Evolutionary conservation across 2,113 vertebrate species (phyloP).

Genomic region (Cryptoleucopteryx plumbea): DNA sequence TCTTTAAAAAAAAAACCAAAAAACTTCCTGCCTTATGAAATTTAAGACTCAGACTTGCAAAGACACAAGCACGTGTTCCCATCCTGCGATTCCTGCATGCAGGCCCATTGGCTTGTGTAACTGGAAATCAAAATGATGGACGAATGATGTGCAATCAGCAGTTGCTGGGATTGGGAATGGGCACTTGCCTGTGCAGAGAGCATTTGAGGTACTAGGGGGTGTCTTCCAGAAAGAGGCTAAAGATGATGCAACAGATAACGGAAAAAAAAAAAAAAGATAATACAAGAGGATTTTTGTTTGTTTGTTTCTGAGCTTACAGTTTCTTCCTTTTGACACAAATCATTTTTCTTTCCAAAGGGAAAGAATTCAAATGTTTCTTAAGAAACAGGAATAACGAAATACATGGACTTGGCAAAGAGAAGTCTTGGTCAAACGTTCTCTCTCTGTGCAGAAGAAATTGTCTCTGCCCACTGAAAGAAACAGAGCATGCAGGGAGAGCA

Average conservation of each 20-base stretch:
- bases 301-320: not conserved
- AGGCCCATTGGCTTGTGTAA: not conserved
- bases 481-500: not conserved
- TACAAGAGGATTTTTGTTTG: not conserved
- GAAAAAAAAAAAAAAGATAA: not conserved
- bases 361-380: not conserved
- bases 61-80: not conserved
- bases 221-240: not conserved
- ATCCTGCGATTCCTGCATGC: fast-evolving
- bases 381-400: not conserved
- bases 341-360: not conserved
- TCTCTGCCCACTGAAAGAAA: not conserved
- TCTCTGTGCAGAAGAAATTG: not conserved
- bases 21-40: not conserved
- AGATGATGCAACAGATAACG: not conserved
- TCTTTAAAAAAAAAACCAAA: no score
- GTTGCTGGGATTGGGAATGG: not conserved
- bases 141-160: not conserved
- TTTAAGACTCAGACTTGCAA: not conserved
- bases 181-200: not conserved
- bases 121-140: not conserved
- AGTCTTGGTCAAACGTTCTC: not conserved
- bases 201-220: not conserved
- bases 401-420: not conserved
- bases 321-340: not conserved